Evolutionary conservation across 2,888 invertebrate species (phyloP), one percentile per base, ranked within the genome.

Genomic region (Chymomyza fuscimana): DNA sequence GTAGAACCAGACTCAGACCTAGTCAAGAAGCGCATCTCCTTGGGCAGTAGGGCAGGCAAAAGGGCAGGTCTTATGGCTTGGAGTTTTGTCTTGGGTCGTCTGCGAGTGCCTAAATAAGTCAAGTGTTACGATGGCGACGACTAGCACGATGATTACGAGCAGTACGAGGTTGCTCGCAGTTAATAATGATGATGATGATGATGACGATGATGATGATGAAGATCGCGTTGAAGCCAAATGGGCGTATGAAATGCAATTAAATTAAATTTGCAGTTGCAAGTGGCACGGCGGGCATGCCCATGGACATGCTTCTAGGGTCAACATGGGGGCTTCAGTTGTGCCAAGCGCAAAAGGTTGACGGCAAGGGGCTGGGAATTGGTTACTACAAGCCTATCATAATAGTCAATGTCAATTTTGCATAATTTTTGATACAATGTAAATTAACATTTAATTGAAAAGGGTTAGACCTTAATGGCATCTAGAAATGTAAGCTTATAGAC

Each of bases 201-300:
- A 16, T 54, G 19, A n/a, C 0, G 54, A 22, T 22, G 7, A 19
- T 54, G 19, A 22, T 22, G 16, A 54, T 54, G 54, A 22, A 16
- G 16, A 54, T 54, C 19, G 54, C n/a, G 86, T 83, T 83, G 81
- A 78, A 79, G 79, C 76, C 84, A 83, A 84, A 87, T 83, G 86
- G 86, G 86, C 87, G 87, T 82, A 86, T 87, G 84, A 82, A 87
- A 87, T 85, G 84, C 85, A 85, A 85, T 85, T 85, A 86, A 84
- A 86, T 84, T 84, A 84, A 84, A 86, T 84, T 84, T 84, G 83
- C 84, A 84, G 82, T 79, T 84, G 86, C 82, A 75, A 81, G 80
- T 76, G 78, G 73, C 69, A 70, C 40, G 40, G 40, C 40, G 40
- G 40, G 40, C 40, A 46, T 46, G 40, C 40, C 40, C 40, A 46